Evolutionary conservation across 2,797 vertebrate species (phyloP), one percentile per base, ranked within the genome.

Genomic region (Micrastur ruficollis): DNA sequence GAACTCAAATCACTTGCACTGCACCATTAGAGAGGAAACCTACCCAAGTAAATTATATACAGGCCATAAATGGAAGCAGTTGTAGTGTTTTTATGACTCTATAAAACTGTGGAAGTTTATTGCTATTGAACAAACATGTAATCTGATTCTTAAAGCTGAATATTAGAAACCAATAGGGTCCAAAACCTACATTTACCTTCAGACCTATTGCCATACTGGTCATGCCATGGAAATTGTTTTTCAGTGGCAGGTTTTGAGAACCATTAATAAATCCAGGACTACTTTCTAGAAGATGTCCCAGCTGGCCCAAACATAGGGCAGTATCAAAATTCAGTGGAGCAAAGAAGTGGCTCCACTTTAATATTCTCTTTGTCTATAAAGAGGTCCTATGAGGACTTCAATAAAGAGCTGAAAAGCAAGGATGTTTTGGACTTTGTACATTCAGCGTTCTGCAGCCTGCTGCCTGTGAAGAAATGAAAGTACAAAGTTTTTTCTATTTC

Each of bases 61-160:
- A 79, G 34, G 71, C 96, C 90, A 52, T 97, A 98, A 98, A 97
- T 96, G 95, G 97, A 97, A 97, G 95, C 97, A 91, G 11, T 97
- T 96, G 75, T 75, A 96, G 97, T 14, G 73, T 67, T 96, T 98
- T 98, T 98, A 98, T 81, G 95, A 94, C 95, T 97, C 94, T 90
- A 98, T 98, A 98, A 98, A 98, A 96, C 97, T 93, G 95, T 86
- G 95, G 88, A 92, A 98, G 96, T 97, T 98, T 98, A 98, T 97
- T 98, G 97, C 97, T 97, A 96, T 98, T 97, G 98, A 98, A 89
- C 97, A 98, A 98, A 98, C 96, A 96, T 65, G 96, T 96, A 97
- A 98, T 97, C 89, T 5, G 44, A 97, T 95, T 97, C 97, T 97
- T 94, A 93, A 95, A 73, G 91, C 95, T 97, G 97, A 86, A 88